Evolutionary conservation across 2,113 vertebrate species (phyloP).

Genomic region (Elephas maximus): DNA sequence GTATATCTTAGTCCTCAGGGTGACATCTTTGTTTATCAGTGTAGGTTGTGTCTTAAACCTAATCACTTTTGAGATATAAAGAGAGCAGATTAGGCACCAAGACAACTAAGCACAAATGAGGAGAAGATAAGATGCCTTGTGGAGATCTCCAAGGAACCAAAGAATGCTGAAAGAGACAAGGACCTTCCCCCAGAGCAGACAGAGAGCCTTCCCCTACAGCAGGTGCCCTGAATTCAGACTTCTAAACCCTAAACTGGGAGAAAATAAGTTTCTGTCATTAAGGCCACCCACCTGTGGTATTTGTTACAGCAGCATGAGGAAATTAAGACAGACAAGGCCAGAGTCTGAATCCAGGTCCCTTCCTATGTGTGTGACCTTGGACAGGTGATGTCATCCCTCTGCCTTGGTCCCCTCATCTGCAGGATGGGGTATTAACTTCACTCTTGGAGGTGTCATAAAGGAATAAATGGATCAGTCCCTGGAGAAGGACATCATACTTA

Average conservation of each 20-base stretch:
- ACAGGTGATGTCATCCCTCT: neutral
- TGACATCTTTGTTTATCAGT: neutral
- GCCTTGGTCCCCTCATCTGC: neutral
- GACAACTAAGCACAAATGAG: neutral
- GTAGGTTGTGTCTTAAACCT: neutral
- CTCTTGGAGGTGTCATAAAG: neutral
- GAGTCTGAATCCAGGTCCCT: neutral
- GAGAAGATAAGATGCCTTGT: neutral
- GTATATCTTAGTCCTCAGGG: too few species aligned
- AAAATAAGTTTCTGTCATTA: neutral
- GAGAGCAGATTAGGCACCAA: neutral
- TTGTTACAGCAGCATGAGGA: neutral
- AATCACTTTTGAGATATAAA: neutral
- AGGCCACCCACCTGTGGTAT: neutral
- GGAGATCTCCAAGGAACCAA: neutral
- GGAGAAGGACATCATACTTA: too few species aligned
- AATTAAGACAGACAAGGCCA: neutral
- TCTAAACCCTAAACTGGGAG: neutral
- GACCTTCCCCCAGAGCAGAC: neutral
- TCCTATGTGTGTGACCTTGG: too few species aligned
- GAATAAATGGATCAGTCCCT: too few species aligned
- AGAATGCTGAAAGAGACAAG: too few species aligned
- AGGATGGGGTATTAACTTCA: neutral
- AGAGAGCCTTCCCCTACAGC: neutral
- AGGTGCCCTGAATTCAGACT: too few species aligned